Evolutionary conservation across 2,888 invertebrate species (phyloP), one percentile per base, ranked within the genome.

Genomic region (Harpalus rufipes): DNA sequence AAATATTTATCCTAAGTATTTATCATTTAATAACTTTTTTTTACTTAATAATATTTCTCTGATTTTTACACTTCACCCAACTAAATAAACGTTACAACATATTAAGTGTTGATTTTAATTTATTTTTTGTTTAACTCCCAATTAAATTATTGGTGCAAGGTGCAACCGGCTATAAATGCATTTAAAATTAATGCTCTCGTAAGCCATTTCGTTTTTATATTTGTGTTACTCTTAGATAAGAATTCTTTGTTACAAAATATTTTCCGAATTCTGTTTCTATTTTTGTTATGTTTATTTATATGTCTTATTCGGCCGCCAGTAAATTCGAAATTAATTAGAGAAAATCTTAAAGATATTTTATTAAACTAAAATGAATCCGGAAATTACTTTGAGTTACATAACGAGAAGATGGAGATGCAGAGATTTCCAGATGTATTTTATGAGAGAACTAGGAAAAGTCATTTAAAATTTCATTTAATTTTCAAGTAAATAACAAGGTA

Each of bases 401-500:
- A 63, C 12, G 32, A 39, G 10, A 12, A 68, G n/a, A 59, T 16
- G 59, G n/a, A 44, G 16, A 7, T 41, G 41, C n/a, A 18, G 44
- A 72, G 41, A 14, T 74, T 72, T 21, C 16, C 16, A 16, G 44
- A 44, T 72, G 41, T 14, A 44, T 44, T 74, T 74, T 44, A 74
- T 74, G 44, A 74, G 6, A 18, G 8, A 74, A 74, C 41, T 74
- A 65, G 21, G 21, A 39, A 32, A 18, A 72, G 72, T 72, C 72
- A 72, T 74, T 74, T 74, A 74, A 74, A 32, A 74, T 74, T 44
- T 41, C 41, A 74, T 44, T 41, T 41, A 44, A 74, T 74, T n/a
- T 18, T 7, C 41, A 74, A 32, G 25, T 39, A 16, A 59, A 59
- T 59, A 16, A 59, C 59, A 59, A 59, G 59, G n/a, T 32, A 32